These are phyloP conservation scores for Empis stercorea DNA, from an alignment of 2,888 invertebrate genomes.

Conservation along the genomic window DNA sequence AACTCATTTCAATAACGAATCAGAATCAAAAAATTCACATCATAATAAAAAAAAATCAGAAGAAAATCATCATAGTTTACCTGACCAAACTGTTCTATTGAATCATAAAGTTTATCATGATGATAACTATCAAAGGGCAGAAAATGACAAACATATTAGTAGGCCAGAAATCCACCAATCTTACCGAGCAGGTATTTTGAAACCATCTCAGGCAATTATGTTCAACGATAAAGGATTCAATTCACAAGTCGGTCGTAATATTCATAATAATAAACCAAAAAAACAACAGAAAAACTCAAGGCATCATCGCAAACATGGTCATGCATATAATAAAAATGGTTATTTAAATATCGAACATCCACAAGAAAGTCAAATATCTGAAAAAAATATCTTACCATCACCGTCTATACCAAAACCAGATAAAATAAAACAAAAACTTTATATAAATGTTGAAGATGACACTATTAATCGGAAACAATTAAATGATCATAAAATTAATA, in stretches of 20 bases:
- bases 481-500: neutral
- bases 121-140: neutral
- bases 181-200: neutral
- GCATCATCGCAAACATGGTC: too few species aligned
- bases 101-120: conserved; percentile 6
- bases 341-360: conserved; percentile 2
- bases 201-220: too few species aligned
- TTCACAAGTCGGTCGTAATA: too few species aligned
- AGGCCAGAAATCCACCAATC: neutral
- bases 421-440: neutral
- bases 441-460: neutral
- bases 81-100: neutral
- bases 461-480: neutral
- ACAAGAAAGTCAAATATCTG: conserved; percentile 2
- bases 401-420: neutral
- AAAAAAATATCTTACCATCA: neutral
- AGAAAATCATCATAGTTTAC: neutral
- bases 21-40: neutral
- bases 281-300: too few species aligned
- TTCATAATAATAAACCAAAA: too few species aligned
- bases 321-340: too few species aligned
- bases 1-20: neutral
- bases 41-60: neutral
- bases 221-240: too few species aligned
- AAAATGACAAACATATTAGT: too few species aligned